Conservation (phyloP, 2,888 invertebrate genomes). For the Tenodera sinensis region DNA sequence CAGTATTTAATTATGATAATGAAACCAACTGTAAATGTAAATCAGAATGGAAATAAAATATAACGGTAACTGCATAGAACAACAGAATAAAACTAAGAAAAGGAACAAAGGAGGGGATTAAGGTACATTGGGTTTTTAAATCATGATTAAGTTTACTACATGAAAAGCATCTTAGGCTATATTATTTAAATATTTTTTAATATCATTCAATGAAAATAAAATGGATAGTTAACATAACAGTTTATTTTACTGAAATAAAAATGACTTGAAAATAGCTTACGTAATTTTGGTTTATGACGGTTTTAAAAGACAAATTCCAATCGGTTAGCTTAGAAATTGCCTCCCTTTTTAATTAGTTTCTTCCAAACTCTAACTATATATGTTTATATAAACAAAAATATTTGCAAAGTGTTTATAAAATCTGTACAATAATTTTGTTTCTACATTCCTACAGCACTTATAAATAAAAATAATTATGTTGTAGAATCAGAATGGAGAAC, state of each 20-base stretch:
- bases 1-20: too few species aligned
- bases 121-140: too few species aligned
- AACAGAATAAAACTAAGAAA: too few species aligned
- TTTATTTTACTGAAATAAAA: neutral
- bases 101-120: too few species aligned
- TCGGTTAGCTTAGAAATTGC: neutral
- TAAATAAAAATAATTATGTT: neutral
- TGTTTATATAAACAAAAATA: neutral
- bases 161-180: too few species aligned
- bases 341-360: neutral
- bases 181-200: too few species aligned
- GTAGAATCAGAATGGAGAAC: neutral
- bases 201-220: too few species aligned
- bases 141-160: too few species aligned
- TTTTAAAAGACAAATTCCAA: neutral
- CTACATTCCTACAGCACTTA: neutral
- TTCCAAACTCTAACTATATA: neutral
- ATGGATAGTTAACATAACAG: neutral
- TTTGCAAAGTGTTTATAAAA: neutral
- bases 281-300: neutral
- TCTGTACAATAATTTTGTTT: neutral
- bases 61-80: too few species aligned
- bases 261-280: neutral
- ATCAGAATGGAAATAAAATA: too few species aligned
- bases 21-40: too few species aligned